These are phyloP conservation scores for Psittacula derbiana DNA, from an alignment of 2,797 vertebrate species.

Conservation along the genomic window DNA sequence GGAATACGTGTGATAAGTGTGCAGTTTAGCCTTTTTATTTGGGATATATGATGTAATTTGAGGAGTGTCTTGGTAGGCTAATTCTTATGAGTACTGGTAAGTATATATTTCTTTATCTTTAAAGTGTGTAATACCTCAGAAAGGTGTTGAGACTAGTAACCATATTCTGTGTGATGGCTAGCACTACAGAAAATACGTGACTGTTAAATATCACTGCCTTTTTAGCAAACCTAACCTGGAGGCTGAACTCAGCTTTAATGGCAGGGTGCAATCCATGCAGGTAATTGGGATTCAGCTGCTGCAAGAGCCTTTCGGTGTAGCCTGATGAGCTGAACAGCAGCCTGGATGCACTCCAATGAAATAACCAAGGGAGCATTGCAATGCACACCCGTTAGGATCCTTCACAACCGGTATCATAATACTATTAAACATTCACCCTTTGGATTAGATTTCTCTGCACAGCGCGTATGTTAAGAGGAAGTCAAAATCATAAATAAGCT, in stretches of 20 bases:
- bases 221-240: neutral
- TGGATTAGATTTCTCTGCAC: neutral
- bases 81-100: neutral
- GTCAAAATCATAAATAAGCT: neutral
- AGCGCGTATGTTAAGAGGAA: neutral
- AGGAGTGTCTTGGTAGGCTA: neutral
- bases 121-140: neutral
- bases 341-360: neutral
- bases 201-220: neutral
- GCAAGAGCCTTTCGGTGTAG: neutral
- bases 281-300: neutral
- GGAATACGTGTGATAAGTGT: neutral
- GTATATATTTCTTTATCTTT: neutral
- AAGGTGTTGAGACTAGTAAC: neutral
- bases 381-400: rapidly evolving
- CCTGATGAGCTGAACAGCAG: neutral
- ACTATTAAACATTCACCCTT: neutral
- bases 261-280: neutral
- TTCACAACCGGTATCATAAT: neutral
- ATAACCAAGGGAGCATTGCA: neutral
- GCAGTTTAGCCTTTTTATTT: neutral
- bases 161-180: neutral
- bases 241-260: neutral
- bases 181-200: rapidly evolving
- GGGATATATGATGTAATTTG: neutral